These are phyloP conservation scores for Notarius quadriscutis DNA, from an alignment of 2,113 vertebrate species.

Conservation along the genomic window DNA sequence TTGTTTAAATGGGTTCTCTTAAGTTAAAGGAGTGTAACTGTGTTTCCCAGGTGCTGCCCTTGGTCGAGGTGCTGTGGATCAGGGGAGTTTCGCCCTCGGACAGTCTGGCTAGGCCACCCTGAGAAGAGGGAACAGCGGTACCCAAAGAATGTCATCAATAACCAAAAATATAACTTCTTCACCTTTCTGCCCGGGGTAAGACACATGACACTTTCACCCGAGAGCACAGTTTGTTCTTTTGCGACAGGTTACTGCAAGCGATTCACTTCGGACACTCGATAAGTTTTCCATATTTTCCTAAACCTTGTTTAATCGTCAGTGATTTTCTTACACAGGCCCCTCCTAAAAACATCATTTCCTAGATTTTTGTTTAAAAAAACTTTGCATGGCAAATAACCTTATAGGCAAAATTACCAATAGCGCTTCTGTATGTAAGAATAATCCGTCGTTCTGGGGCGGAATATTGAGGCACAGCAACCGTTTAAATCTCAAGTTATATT, in stretches of 20 bases:
- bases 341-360: constrained; percentile 26
- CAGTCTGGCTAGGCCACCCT: constrained; percentile 94
- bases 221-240: not conserved
- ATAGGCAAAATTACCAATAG: constrained; percentile 39
- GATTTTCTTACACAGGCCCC: constrained; percentile 9
- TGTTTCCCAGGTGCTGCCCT: constrained; percentile 82
- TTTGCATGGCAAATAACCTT: constrained; percentile 72
- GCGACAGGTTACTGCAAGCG: not conserved
- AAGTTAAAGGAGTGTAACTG: not conserved
- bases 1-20: no score
- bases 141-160: constrained; percentile 97
- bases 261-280: not conserved
- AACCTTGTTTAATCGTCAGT: not conserved
- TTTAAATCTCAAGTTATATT: not conserved
- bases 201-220: not conserved
- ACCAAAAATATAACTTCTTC: constrained; percentile 99
- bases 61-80: constrained; percentile 90
- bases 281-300: constrained; percentile 29
- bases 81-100: constrained; percentile 90
- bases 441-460: constrained; percentile 19
- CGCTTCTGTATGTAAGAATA: constrained; percentile 53
- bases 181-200: constrained; percentile 93
- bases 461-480: not conserved
- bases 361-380: constrained; percentile 42
- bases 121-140: constrained; percentile 97